Evolutionary conservation across 1,140 invertebrate genomes (phyloP).

Genomic region (Dendroctonus valens): DNA sequence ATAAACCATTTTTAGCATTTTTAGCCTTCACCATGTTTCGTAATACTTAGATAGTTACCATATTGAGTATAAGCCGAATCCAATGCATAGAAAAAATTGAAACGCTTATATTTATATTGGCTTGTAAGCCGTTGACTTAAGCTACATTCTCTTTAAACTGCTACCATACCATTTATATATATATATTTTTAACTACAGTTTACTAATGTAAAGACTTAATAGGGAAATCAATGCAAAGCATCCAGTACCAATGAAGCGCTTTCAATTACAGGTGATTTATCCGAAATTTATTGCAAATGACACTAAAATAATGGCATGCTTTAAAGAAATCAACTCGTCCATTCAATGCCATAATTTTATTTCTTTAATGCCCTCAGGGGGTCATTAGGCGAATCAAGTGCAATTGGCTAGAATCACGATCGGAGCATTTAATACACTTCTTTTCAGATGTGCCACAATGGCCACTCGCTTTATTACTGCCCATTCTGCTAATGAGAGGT

Average conservation of each 20-base stretch:
- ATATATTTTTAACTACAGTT: no score
- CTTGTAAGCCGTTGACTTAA: no score
- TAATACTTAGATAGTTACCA: no score
- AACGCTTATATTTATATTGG: no score
- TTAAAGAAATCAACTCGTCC: conserved; percentile 17
- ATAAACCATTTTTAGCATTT: no score
- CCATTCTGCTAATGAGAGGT: conserved; percentile 12
- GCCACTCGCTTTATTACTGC: conserved; percentile 11
- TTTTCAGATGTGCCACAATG: conserved; percentile 20
- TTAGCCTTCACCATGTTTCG: no score
- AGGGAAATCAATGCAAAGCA: no score
- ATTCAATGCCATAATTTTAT: conserved; percentile 21
- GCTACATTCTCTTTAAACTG: no score
- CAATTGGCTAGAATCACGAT: conserved; percentile 23
- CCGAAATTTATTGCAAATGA: neutral
- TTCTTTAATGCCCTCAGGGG: conserved; percentile 18
- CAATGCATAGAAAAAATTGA: no score
- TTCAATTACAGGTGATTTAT: conserved; percentile 5
- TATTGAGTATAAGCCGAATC: no score
- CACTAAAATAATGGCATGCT: conserved; percentile 17
- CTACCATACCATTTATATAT: no score
- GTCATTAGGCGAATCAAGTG: conserved; percentile 18
- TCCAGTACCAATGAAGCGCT: neutral
- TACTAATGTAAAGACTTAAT: no score
- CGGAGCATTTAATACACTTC: conserved; percentile 14